Percentiles rank a stretch among this genome's conserved stretches.
phyloP scores from a whole-genome alignment of 1,140 invertebrate species.

The Drosophila ohnishii region DNA sequence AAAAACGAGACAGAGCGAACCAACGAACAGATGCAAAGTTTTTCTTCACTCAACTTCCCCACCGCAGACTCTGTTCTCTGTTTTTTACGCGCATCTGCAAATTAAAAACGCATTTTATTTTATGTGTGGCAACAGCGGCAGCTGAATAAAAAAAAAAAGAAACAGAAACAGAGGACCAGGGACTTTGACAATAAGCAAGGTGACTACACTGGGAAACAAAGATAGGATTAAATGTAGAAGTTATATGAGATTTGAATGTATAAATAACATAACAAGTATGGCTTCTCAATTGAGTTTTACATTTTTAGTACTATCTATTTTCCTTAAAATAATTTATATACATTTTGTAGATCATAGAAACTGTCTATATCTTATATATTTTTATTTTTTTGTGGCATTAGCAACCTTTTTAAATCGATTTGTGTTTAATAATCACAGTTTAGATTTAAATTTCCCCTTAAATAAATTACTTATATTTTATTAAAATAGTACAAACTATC shows the following conservation, averaged over 20 bases:
- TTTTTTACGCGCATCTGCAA: constrained; percentile 78
- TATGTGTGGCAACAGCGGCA: constrained; percentile 47
- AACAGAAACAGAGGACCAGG: constrained; percentile 20
- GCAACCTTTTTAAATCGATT: not conserved
- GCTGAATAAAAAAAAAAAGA: constrained; percentile 13
- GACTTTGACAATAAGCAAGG: constrained; percentile 65
- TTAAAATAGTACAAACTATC: not conserved
- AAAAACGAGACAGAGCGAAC: constrained; percentile 42
- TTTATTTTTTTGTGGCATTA: not conserved
- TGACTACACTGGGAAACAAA: constrained; percentile 41
- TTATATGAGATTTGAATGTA: not conserved
- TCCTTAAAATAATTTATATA: not conserved
- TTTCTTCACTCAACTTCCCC: constrained; percentile 19
- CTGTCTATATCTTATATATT: too few species aligned
- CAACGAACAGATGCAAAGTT: constrained; percentile 57
- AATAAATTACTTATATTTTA: not conserved
- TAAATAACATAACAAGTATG: not conserved
- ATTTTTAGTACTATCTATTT: not conserved
- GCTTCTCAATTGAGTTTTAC: not conserved
- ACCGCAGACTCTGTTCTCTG: constrained; percentile 2
- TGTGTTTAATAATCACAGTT: too few species aligned
- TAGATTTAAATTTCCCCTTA: too few species aligned
- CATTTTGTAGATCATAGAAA: too few species aligned
- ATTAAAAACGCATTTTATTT: constrained; percentile 82
- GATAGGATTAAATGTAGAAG: not conserved